Conservation (phyloP, 2,113 vertebrate genomes). For the Heloderma charlesbogerti region DNA sequence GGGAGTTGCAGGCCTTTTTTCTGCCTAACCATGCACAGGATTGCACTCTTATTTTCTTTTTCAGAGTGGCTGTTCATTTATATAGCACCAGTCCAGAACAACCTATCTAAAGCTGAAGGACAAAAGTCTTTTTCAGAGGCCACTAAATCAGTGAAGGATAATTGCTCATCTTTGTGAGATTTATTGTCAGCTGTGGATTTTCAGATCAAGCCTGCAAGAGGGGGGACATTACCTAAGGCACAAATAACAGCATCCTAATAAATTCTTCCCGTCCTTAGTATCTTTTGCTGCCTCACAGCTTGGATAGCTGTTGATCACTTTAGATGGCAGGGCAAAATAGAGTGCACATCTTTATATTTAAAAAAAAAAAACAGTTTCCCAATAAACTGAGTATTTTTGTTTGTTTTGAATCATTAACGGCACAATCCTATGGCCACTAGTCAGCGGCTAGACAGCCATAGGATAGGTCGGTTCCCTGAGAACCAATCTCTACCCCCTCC, state of each 20-base stretch:
- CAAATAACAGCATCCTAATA: conserved; percentile 13
- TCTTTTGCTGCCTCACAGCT: conserved; percentile 14
- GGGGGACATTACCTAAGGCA: conserved; percentile 7
- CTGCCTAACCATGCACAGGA: no score
- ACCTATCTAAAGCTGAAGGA: neutral
- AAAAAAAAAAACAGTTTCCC: neutral
- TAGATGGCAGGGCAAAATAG: neutral
- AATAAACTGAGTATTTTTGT: neutral
- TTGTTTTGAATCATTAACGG: neutral
- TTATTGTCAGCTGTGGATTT: conserved; percentile 26
- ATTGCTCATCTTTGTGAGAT: conserved; percentile 39
- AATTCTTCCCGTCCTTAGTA: conserved; percentile 33
- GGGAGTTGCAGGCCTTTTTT: no score
- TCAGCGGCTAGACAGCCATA: no score
- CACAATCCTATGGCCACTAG: no score
- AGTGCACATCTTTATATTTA: neutral
- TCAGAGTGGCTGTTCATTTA: neutral
- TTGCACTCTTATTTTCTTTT: neutral
- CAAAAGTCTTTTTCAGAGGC: conserved; percentile 14
- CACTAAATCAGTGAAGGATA: conserved; percentile 28
- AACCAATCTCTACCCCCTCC: no score
- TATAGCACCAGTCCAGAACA: conserved; percentile 4
- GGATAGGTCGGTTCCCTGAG: no score
- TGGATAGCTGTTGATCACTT: neutral
- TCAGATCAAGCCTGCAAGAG: conserved; percentile 28